phyloP scores from a whole-genome alignment of 2,888 invertebrate genomes.

The Ganaspis brasiliensis region DNA sequence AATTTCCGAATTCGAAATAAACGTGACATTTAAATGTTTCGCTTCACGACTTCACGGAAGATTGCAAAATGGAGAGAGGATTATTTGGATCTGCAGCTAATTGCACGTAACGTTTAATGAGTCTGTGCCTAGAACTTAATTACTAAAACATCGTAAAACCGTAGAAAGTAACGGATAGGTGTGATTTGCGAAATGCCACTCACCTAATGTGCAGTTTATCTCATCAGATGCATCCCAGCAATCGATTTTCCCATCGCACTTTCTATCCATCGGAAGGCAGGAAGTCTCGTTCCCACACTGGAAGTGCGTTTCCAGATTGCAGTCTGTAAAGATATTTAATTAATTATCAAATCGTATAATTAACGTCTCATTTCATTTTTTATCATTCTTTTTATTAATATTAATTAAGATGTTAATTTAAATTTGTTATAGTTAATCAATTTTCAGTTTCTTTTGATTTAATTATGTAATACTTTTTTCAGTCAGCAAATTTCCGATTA shows the following conservation, averaged over 20 bases:
- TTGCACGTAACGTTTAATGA: constrained; percentile 28
- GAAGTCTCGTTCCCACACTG: constrained; percentile 89
- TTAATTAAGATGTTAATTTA: no score
- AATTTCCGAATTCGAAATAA: not conserved
- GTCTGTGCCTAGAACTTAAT: constrained; percentile 12
- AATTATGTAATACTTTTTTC: no score
- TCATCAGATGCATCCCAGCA: constrained; percentile 91
- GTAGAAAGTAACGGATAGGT: constrained; percentile 31
- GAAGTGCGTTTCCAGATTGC: constrained; percentile 86
- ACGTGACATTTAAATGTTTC: not conserved
- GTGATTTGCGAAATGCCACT: constrained; percentile 49
- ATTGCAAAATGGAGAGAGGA: not conserved
- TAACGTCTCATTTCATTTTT: constrained; percentile 17
- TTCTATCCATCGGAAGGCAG: constrained; percentile 86
- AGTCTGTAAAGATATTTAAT: constrained; percentile 82
- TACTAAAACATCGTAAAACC: constrained; percentile 25
- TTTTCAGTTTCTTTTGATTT: no score
- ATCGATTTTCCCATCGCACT: constrained; percentile 88
- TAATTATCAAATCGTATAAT: constrained; percentile 29
- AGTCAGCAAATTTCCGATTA: no score
- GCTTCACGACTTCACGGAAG: not conserved
- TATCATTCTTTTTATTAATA: no score
- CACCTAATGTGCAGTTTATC: constrained; percentile 86
- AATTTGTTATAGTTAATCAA: no score
- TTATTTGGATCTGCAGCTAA: not conserved